Conservation (phyloP, 2,888 invertebrate genomes). For the Polydrusus pterygomalis region DNA sequence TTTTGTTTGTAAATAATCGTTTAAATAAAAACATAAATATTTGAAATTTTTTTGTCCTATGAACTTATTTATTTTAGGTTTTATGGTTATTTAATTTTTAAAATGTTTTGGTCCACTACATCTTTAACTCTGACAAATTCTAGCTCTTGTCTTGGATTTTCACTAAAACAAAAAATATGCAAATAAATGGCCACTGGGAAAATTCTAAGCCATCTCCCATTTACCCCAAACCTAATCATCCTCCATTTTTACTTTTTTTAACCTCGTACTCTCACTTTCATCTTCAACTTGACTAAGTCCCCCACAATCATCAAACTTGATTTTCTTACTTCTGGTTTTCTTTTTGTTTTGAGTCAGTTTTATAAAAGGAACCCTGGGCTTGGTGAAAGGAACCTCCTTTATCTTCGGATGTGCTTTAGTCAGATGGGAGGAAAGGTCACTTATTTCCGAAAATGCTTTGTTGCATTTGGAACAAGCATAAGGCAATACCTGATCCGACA, state of each 20-base stretch:
- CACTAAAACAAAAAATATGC: neutral
- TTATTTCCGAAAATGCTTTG: conserved; percentile 65
- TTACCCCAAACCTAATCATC: neutral
- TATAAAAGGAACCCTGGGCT: neutral
- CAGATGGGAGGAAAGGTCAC: conserved; percentile 65
- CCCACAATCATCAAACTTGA: conserved; percentile 40
- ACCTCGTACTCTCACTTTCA: neutral
- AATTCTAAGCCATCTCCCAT: too few relatives aligned
- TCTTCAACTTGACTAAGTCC: conserved; percentile 18
- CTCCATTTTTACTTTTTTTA: neutral
- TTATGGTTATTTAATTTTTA: too few relatives aligned
- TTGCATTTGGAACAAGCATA: conserved; percentile 69
- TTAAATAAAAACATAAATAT: too few relatives aligned
- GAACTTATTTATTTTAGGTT: too few relatives aligned
- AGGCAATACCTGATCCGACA: conserved; percentile 60
- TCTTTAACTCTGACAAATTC: too few relatives aligned
- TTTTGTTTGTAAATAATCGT: too few relatives aligned
- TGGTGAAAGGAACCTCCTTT: conserved; percentile 3
- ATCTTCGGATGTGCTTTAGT: conserved; percentile 61
- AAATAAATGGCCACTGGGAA: neutral
- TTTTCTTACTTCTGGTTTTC: conserved; percentile 15
- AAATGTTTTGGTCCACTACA: too few relatives aligned
- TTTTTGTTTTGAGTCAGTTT: neutral
- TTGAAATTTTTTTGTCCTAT: too few relatives aligned
- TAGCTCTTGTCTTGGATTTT: too few relatives aligned